Percentiles rank a stretch among this genome's conserved stretches.
Conservation (phyloP, 2,797 vertebrate genomes). For the Ctenopoma kingsleyae region DNA sequence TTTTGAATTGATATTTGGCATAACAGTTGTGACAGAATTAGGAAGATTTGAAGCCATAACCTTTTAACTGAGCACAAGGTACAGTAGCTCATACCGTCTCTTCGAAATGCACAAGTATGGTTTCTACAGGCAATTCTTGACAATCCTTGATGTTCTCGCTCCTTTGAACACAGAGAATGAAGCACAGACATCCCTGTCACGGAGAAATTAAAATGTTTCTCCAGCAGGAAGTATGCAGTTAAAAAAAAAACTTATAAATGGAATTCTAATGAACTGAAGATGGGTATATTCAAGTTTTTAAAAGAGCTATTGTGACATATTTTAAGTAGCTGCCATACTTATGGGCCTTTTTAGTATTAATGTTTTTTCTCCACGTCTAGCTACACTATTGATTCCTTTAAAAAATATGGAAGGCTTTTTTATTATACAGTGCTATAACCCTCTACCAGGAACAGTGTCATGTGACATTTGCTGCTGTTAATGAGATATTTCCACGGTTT, state of each 20-base stretch:
- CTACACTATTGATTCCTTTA: constrained; percentile 6
- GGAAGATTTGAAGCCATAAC: constrained; percentile 61
- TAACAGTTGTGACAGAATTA: constrained; percentile 67
- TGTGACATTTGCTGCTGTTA: constrained; percentile 19
- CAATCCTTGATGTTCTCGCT: constrained; percentile 42
- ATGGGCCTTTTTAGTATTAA: constrained; percentile 1
- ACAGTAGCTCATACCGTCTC: constrained; percentile 30
- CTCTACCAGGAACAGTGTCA: constrained; percentile 7
- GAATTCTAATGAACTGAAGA: constrained; percentile 47
- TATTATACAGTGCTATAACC: constrained; percentile 4
- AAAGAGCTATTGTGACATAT: constrained; percentile 23
- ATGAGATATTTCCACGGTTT: constrained; percentile 42
- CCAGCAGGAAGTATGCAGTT: constrained; percentile 21
- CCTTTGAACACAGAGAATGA: constrained; percentile 58
- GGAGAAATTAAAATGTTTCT: constrained; percentile 43
- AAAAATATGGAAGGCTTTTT: not conserved
- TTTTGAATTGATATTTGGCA: constrained; percentile 59
- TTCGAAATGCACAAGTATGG: constrained; percentile 42
- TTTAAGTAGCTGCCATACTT: constrained; percentile 38
- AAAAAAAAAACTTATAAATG: constrained; percentile 24
- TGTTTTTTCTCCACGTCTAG: not conserved
- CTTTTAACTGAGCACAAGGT: constrained; percentile 53
- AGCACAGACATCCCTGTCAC: constrained; percentile 34
- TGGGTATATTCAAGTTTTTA: constrained; percentile 4
- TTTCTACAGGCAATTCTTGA: constrained; percentile 48